Percentiles rank a stretch among this genome's conserved stretches.
phyloP scores from a whole-genome alignment of 2,797 vertebrate genomes.

The Peromyscus nudipes region DNA sequence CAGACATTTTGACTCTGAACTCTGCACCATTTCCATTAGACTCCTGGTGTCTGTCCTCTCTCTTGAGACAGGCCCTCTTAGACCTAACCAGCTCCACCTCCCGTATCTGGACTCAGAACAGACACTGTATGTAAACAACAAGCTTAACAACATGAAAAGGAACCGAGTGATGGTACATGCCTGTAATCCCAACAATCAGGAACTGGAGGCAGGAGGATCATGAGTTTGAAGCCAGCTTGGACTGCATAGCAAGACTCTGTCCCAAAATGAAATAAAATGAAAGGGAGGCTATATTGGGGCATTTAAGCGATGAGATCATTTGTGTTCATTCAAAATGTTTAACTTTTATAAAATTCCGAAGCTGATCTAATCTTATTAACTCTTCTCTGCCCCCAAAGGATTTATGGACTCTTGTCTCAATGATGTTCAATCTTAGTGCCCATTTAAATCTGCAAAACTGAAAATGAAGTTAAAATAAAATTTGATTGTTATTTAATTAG shows the following conservation, averaged over 20 bases:
- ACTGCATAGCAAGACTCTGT: neutral
- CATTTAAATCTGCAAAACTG: slow-evolving; percentile 3
- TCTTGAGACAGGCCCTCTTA: neutral
- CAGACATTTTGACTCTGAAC: neutral
- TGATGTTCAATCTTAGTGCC: neutral
- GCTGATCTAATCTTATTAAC: slow-evolving; percentile 17
- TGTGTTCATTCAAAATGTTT: neutral
- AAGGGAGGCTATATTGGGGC: neutral
- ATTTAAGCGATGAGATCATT: neutral
- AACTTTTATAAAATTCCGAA: slow-evolving; percentile 11
- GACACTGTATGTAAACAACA: neutral
- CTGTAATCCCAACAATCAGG: neutral
- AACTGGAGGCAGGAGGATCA: neutral
- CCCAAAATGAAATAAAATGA: neutral
- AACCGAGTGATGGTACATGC: neutral
- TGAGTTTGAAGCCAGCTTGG: neutral
- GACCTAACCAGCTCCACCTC: neutral
- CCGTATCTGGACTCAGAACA: neutral
- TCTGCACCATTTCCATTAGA: neutral
- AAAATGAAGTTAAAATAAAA: slow-evolving; percentile 39
- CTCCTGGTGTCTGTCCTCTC: no score
- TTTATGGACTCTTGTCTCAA: neutral
- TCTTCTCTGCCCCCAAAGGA: neutral
- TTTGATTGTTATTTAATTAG: slow-evolving; percentile 39
- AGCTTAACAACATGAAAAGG: neutral